Evolutionary conservation across 2,797 vertebrate species (phyloP).

Genomic region (Leuciscus waleckii): DNA sequence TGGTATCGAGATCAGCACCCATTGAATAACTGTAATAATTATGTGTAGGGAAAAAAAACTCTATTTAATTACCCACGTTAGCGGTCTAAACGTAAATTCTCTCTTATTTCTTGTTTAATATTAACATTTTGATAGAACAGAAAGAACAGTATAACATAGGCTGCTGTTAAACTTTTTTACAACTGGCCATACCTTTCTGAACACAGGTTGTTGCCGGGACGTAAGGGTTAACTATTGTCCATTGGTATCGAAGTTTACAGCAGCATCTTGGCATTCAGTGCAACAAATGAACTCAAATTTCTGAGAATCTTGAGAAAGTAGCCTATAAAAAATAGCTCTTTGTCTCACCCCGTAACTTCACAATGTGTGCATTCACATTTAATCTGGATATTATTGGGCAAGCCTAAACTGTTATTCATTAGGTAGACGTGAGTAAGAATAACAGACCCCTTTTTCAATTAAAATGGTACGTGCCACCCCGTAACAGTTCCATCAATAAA

Average conservation of each 20-base stretch:
- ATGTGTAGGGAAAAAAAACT: no score
- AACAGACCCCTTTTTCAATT: background rate
- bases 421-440: background rate
- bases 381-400: background rate
- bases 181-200: background rate
- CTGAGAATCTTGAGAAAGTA: background rate
- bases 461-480: conserved; percentile 1
- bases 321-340: background rate
- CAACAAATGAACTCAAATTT: no score
- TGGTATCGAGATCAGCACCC: no score
- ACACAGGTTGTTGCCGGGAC: background rate
- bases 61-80: no score
- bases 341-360: background rate
- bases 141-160: background rate
- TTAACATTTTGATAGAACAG: background rate
- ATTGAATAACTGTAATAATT: no score
- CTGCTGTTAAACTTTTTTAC: background rate
- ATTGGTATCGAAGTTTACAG: background rate
- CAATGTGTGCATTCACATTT: background rate
- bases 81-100: background rate
- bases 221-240: background rate
- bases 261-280: background rate
- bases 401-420: background rate
- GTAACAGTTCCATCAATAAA: background rate
- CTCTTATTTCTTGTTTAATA: background rate